These are phyloP conservation scores for Trypoxylon attenuatum DNA, from an alignment of 2,888 invertebrate genomes.

Conservation along the genomic window DNA sequence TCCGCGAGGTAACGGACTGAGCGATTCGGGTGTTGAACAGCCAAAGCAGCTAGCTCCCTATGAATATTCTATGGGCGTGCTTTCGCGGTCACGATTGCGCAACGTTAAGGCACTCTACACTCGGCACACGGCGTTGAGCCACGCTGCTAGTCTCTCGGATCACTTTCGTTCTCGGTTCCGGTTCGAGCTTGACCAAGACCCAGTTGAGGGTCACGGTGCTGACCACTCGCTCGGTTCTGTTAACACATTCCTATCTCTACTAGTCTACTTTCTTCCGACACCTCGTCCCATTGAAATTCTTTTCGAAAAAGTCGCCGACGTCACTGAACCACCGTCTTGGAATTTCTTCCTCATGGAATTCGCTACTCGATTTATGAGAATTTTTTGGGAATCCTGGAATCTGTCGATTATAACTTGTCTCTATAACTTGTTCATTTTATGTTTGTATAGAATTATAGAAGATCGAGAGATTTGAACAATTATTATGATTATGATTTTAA, in stretches of 20 bases:
- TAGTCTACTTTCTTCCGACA: background rate
- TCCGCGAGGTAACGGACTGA: too few relatives aligned
- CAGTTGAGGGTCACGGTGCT: constrained; percentile 54
- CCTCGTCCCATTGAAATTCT: background rate
- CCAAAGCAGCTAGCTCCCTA: constrained; percentile 5
- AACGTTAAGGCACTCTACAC: too few relatives aligned
- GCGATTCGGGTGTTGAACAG: background rate
- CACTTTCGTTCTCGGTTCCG: constrained; percentile 68
- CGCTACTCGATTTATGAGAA: too few relatives aligned
- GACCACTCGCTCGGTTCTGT: background rate
- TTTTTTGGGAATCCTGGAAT: too few relatives aligned
- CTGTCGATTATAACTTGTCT: too few relatives aligned
- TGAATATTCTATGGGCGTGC: constrained; percentile 57
- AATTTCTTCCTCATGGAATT: background rate
- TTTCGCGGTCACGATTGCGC: constrained; percentile 53
- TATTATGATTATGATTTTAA: too few relatives aligned
- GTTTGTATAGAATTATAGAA: too few relatives aligned
- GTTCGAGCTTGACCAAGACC: constrained; percentile 58
- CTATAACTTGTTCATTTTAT: too few relatives aligned
- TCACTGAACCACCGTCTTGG: background rate
- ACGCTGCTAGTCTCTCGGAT: constrained; percentile 41
- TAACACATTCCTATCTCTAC: background rate
- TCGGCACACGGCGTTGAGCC: constrained; percentile 17
- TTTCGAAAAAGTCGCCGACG: background rate
- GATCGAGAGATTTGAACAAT: too few relatives aligned